These are phyloP conservation scores for Tretioscincus oriximinensis DNA, from an alignment of 2,113 vertebrate genomes.

Conservation along the genomic window DNA sequence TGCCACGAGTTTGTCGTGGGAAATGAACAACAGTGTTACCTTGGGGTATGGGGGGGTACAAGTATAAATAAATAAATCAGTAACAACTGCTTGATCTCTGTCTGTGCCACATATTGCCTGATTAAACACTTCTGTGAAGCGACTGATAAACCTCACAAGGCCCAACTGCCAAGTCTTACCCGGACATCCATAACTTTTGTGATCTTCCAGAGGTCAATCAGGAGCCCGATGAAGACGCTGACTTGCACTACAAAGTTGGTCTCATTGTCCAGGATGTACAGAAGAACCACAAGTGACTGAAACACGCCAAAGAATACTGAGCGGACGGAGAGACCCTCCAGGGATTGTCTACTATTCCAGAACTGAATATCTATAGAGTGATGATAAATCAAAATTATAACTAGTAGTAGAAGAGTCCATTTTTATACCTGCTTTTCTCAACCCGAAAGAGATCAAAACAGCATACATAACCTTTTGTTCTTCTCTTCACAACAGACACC, in stretches of 20 bases:
- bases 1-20: too few relatives aligned
- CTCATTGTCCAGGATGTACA: slow-evolving; percentile 96
- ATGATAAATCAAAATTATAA: too few relatives aligned
- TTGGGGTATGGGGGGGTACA: too few relatives aligned
- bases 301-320: slow-evolving; percentile 95
- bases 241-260: slow-evolving; percentile 97
- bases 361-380: slow-evolving; percentile 90
- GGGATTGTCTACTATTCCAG: slow-evolving; percentile 96
- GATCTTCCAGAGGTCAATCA: slow-evolving; percentile 98
- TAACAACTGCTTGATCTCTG: too few relatives aligned
- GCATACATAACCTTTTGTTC: too few relatives aligned
- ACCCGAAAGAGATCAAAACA: too few relatives aligned
- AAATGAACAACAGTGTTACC: too few relatives aligned
- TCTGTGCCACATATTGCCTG: too few relatives aligned
- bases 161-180: slow-evolving; percentile 72
- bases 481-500: too few relatives aligned
- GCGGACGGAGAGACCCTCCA: slow-evolving; percentile 92
- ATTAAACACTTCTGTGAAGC: neutral
- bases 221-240: slow-evolving; percentile 95
- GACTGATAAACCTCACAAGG: neutral
- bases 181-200: slow-evolving; percentile 96
- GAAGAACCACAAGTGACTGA: slow-evolving; percentile 91
- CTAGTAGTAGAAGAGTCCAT: too few relatives aligned
- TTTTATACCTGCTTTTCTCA: too few relatives aligned
- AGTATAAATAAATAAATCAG: too few relatives aligned